phyloP scores from a whole-genome alignment of 2,888 invertebrate species.

The Nebria brevicollis region DNA sequence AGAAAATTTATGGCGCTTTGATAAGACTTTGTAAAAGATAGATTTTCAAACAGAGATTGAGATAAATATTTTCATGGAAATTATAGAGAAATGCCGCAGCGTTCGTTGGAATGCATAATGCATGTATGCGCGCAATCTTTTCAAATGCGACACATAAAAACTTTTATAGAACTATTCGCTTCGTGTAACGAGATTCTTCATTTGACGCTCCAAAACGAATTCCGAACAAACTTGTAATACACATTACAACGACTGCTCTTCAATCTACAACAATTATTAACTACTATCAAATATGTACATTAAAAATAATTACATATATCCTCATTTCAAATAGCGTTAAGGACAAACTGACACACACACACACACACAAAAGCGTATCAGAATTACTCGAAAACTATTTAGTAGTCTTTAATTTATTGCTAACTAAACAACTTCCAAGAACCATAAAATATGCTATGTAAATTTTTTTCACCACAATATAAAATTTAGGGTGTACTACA shows the following conservation, averaged over 20 bases:
- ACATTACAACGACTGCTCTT: neutral
- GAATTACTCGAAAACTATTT: too few species aligned
- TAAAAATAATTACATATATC: too few species aligned
- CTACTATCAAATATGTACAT: too few species aligned
- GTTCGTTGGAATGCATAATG: neutral
- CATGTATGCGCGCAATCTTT: neutral
- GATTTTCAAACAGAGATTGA: neutral
- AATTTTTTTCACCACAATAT: neutral
- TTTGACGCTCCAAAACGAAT: neutral
- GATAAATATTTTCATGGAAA: slow-evolving; percentile 7
- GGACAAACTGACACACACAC: too few species aligned
- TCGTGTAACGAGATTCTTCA: neutral
- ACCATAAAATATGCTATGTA: neutral
- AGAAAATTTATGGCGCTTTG: slow-evolving; percentile 15
- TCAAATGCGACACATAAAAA: slow-evolving; percentile 1
- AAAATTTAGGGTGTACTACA: neutral
- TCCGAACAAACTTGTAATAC: neutral
- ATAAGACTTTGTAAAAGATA: slow-evolving; percentile 9
- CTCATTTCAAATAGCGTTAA: too few species aligned
- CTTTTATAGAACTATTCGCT: neutral
- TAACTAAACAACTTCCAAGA: neutral
- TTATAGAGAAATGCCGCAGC: slow-evolving; percentile 1
- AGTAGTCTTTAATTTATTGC: too few species aligned
- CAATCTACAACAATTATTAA: too few species aligned
- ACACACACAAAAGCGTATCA: too few species aligned